Conservation (phyloP, 2,888 invertebrate species). For the Panzeria rudis region DNA sequence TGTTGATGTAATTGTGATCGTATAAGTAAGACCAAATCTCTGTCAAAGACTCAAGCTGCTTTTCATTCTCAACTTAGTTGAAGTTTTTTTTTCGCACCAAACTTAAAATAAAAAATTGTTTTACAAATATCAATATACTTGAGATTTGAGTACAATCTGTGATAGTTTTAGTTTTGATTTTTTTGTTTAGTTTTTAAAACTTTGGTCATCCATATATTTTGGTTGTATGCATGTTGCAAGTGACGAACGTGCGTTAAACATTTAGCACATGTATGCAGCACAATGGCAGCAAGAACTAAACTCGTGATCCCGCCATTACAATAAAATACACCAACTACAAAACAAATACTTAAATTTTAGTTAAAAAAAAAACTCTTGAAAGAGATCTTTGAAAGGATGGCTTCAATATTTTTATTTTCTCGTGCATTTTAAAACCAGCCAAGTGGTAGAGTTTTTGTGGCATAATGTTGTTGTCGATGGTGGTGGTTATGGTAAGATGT, state of each 20-base stretch:
- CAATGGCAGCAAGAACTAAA: constrained; percentile 61
- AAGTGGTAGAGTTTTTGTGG: constrained; percentile 19
- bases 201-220: constrained; percentile 73
- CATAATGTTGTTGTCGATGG: constrained; percentile 29
- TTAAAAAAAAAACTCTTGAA: constrained; percentile 37
- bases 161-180: constrained; percentile 48
- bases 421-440: background rate
- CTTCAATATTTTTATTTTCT: constrained; percentile 30
- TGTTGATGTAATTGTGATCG: background rate
- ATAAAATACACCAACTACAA: constrained; percentile 56
- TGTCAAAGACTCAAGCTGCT: constrained; percentile 20
- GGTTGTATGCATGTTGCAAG: constrained; percentile 39
- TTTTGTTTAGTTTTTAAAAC: constrained; percentile 45
- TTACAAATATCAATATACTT: constrained; percentile 75
- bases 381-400: constrained; percentile 57
- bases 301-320: constrained; percentile 72
- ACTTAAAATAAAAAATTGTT: constrained; percentile 81
- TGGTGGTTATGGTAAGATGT: constrained; percentile 67
- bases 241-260: constrained; percentile 71
- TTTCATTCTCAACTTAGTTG: constrained; percentile 50
- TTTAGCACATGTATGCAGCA: constrained; percentile 64
- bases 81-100: constrained; percentile 60
- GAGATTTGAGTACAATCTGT: constrained; percentile 47
- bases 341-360: constrained; percentile 35
- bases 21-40: constrained; percentile 1